phyloP scores from a whole-genome alignment of 2,797 vertebrate genomes.

The Lacerta agilis region DNA sequence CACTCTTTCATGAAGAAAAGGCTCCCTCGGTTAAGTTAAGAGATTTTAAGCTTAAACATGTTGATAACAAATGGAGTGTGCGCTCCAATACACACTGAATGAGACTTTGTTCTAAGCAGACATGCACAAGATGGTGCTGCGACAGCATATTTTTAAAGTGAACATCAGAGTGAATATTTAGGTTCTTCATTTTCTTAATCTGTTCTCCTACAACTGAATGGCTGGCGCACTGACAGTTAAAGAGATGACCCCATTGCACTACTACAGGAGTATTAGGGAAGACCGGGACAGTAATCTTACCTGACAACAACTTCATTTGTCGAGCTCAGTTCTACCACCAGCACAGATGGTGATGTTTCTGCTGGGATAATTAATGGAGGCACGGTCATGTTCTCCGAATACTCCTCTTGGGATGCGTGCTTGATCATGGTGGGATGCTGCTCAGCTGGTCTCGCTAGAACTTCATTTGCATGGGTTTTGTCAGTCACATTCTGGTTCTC shows the following conservation, averaged over 20 bases:
- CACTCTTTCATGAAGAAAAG: neutral
- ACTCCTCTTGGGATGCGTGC: slow-evolving; percentile 57
- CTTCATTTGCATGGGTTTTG: slow-evolving; percentile 42
- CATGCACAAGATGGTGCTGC: neutral
- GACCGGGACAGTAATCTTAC: slow-evolving; percentile 72
- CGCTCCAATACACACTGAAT: neutral
- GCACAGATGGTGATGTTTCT: slow-evolving; percentile 86
- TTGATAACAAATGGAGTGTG: neutral
- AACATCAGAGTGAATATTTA: neutral
- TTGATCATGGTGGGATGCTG: slow-evolving; percentile 55
- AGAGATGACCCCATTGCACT: neutral
- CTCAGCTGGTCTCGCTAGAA: slow-evolving; percentile 59
- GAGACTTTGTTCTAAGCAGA: neutral
- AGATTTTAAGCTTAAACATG: neutral
- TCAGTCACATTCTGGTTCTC: slow-evolving; percentile 76
- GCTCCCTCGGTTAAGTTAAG: neutral
- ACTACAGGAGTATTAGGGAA: neutral
- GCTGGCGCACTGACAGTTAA: neutral
- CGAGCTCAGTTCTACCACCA: slow-evolving; percentile 86
- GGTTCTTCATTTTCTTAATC: neutral
- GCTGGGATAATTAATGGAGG: slow-evolving; percentile 83
- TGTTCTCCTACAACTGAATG: neutral
- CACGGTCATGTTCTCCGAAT: slow-evolving; percentile 58
- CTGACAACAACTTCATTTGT: slow-evolving; percentile 87
- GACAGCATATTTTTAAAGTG: neutral